Percentiles rank a stretch among this genome's conserved stretches.
phyloP scores from a whole-genome alignment of 2,113 vertebrate species.

The Amazona guildingii region DNA sequence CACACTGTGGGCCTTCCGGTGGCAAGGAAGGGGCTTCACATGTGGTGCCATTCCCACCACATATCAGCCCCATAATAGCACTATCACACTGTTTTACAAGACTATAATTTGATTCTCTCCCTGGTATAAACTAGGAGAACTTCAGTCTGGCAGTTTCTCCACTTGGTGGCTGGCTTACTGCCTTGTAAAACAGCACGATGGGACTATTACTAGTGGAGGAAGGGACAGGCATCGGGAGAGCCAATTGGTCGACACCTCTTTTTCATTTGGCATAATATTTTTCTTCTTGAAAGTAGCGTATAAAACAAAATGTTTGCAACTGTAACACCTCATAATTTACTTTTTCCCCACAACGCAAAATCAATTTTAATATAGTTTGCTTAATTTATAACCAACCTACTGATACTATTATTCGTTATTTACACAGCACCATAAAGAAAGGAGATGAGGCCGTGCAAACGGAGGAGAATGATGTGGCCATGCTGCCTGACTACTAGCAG shows the following conservation, averaged over 20 bases:
- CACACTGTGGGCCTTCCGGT: rapidly evolving
- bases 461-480: rapidly evolving
- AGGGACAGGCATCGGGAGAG: background rate
- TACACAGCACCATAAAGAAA: background rate
- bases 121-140: background rate
- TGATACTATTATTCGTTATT: background rate
- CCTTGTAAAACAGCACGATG: constrained; percentile 55
- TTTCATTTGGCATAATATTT: constrained; percentile 56
- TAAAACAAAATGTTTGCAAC: constrained; percentile 67
- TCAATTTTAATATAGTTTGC: background rate
- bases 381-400: constrained; percentile 20
- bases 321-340: constrained; percentile 67
- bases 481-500: rapidly evolving
- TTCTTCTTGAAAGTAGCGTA: constrained; percentile 60
- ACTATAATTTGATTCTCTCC: background rate
- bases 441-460: rapidly evolving
- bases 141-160: constrained; percentile 15
- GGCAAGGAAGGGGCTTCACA: background rate
- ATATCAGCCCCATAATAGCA: background rate
- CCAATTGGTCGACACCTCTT: background rate
- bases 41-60: rapidly evolving
- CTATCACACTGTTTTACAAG: constrained; percentile 51
- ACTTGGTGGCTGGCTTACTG: constrained; percentile 53
- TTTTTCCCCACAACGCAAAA: background rate
- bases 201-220: constrained; percentile 33